These are phyloP conservation scores for Cisticola juncidis DNA, from an alignment of 2,113 vertebrate species.

Conservation along the genomic window DNA sequence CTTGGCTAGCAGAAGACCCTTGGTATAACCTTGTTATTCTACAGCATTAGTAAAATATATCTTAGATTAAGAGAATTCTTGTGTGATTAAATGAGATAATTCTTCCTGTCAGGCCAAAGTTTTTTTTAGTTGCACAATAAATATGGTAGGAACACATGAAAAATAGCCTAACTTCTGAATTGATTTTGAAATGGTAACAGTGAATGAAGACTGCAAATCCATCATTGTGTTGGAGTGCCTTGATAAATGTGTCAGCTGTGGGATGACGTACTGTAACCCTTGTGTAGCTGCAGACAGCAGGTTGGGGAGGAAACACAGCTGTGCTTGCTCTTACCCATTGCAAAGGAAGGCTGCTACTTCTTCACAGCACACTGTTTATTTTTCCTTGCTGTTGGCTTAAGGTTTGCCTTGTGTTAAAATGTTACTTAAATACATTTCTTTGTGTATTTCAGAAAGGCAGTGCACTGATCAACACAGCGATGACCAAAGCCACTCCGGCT, in stretches of 20 bases:
- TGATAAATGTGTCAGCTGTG: slow-evolving; percentile 62
- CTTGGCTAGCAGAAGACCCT: not conserved
- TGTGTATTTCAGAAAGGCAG: slow-evolving; percentile 85
- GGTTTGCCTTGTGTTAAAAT: not conserved
- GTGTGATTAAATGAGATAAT: not conserved
- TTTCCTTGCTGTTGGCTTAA: not conserved
- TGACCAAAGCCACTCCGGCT: slow-evolving; percentile 89
- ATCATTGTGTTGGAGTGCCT: slow-evolving; percentile 52
- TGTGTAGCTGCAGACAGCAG: slow-evolving; percentile 41
- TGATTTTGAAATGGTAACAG: not conserved
- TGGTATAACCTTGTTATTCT: not conserved
- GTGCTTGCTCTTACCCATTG: not conserved
- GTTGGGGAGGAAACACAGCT: slow-evolving; percentile 57
- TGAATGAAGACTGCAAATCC: not conserved
- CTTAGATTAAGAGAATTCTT: slow-evolving; percentile 22
- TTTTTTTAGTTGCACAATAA: slow-evolving; percentile 1
- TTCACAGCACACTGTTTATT: not conserved
- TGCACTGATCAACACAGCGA: slow-evolving; percentile 89
- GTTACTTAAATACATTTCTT: not conserved
- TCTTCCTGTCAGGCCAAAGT: not conserved
- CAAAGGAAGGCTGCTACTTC: not conserved
- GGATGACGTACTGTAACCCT: slow-evolving; percentile 51
- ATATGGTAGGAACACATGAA: not conserved
- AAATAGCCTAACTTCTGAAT: slow-evolving; percentile 1
- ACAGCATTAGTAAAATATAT: not conserved